A percentile compares a stretch with the other conserved stretches of the same genome.
These are phyloP conservation scores for Lophochroa leadbeateri DNA, from an alignment of 2,113 vertebrate species.

Conservation along the genomic window DNA sequence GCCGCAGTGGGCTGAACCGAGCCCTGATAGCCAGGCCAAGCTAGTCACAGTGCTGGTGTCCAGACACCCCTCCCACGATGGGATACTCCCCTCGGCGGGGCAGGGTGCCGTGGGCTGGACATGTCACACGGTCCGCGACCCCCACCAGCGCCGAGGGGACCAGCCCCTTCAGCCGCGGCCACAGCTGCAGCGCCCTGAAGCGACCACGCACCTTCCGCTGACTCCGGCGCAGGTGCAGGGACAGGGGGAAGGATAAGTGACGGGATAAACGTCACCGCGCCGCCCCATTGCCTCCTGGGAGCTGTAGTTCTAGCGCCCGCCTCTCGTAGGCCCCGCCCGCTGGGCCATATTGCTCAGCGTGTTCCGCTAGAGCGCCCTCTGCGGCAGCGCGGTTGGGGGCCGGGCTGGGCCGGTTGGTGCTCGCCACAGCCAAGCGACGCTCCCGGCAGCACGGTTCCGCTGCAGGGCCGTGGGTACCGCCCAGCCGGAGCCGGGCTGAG, in stretches of 20 bases:
- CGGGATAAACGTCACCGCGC: neutral
- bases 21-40: too few relatives aligned
- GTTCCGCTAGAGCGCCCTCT: too few relatives aligned
- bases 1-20: accelerated
- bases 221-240: too few relatives aligned
- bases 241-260: too few relatives aligned
- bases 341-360: neutral
- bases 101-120: too few relatives aligned
- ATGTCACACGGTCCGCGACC: accelerated
- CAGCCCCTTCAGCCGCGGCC: accelerated
- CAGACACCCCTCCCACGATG: accelerated
- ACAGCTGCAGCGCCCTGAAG: accelerated
- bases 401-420: neutral
- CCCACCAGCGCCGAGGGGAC: accelerated
- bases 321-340: neutral
- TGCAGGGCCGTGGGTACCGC: accelerated
- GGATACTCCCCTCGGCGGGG: accelerated
- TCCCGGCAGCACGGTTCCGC: accelerated
- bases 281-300: neutral
- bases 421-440: accelerated
- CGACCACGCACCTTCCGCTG: accelerated
- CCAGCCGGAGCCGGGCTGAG: neutral
- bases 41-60: accelerated
- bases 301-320: neutral
- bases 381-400: neutral